Percentiles rank a stretch among this genome's conserved stretches.
Evolutionary conservation across 2,888 invertebrate species (phyloP).

Genomic region (Operophtera brumata): DNA sequence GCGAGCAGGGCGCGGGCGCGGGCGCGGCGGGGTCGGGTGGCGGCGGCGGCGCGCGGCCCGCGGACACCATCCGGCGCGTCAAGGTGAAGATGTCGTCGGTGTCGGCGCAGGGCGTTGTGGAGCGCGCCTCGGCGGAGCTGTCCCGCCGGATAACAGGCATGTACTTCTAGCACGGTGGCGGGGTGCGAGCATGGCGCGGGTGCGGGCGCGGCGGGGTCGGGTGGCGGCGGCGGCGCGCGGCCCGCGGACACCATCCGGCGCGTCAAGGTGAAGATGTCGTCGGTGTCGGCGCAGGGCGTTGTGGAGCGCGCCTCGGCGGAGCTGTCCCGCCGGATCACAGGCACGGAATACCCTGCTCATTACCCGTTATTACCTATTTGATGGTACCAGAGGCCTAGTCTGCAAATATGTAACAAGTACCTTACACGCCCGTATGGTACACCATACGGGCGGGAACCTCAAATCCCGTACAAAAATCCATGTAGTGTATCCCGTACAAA

Average conservation of each 20-base stretch:
- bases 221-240: conserved; percentile 55
- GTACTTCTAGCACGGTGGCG: conserved; percentile 64
- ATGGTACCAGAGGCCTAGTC: no score
- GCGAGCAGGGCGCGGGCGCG: conserved; percentile 65
- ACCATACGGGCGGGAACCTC: no score
- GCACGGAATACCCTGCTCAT: neutral
- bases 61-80: conserved; percentile 73
- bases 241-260: conserved; percentile 72
- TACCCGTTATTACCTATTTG: no score
- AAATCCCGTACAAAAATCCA: no score
- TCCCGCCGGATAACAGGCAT: no score
- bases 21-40: conserved; percentile 52
- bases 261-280: conserved; percentile 85
- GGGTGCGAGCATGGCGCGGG: conserved; percentile 70
- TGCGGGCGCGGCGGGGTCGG: conserved; percentile 51
- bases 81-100: conserved; percentile 88
- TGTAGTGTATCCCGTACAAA: no score
- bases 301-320: conserved; percentile 96
- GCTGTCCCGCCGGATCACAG: conserved; percentile 91
- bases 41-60: conserved; percentile 56
- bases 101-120: conserved; percentile 94
- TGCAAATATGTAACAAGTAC: no score
- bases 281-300: conserved; percentile 93
- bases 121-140: conserved; percentile 93
- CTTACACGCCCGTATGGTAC: no score